phyloP scores from a whole-genome alignment of 2,888 invertebrate genomes.

The Drosophila silvestris region DNA sequence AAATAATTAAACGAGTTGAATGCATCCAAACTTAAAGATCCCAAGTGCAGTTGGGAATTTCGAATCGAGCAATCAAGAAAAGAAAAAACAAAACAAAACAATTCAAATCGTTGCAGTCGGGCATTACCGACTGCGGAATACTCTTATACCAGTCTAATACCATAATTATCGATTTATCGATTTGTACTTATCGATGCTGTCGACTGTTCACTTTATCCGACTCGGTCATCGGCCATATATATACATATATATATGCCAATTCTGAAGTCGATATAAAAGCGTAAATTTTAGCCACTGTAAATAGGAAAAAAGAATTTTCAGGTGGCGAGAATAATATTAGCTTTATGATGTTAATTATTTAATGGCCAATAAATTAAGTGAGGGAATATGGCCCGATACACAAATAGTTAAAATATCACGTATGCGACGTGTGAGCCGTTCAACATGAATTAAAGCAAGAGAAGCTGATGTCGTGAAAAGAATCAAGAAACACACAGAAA shows the following conservation, averaged over 20 bases:
- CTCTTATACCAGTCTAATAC: not conserved
- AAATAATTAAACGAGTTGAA: not conserved
- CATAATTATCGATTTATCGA: not conserved
- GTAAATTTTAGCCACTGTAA: not conserved
- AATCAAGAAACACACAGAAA: conserved; percentile 10
- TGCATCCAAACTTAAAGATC: not conserved
- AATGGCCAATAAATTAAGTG: conserved; percentile 61
- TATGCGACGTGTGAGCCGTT: conserved; percentile 38
- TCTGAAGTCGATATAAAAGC: not conserved
- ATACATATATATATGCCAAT: not conserved
- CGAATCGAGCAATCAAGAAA: not conserved
- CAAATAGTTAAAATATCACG: conserved; percentile 35
- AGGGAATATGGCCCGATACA: not conserved
- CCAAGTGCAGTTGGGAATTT: not conserved
- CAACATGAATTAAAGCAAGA: not conserved
- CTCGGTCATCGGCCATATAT: no score
- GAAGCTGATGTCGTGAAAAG: not conserved
- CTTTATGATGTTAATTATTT: conserved; percentile 63
- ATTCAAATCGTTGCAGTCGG: not conserved
- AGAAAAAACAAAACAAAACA: not conserved
- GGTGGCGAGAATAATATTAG: conserved; percentile 5
- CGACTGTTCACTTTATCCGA: not conserved
- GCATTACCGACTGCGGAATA: not conserved
- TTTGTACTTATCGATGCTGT: not conserved
- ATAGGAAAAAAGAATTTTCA: not conserved